Evolutionary conservation across 2,113 vertebrate species (phyloP).

Genomic region (Saimiri boliviensis): DNA sequence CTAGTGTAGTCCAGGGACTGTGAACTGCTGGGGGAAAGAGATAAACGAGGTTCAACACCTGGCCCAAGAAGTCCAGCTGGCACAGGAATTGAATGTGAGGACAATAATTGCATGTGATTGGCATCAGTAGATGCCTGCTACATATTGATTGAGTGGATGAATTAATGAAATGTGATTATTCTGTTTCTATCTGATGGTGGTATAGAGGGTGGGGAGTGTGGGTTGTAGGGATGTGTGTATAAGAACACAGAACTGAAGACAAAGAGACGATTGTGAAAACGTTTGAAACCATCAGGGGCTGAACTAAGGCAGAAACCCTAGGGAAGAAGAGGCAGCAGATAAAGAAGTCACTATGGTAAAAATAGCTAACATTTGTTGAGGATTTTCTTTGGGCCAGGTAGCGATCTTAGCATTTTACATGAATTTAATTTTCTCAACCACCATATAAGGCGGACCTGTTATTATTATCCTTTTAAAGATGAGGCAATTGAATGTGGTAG

Average conservation of each 20-base stretch:
- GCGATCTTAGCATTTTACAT: neutral
- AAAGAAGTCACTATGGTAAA: neutral
- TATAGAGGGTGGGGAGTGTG: neutral
- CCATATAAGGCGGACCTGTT: neutral
- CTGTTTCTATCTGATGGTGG: neutral
- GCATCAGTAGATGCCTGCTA: neutral
- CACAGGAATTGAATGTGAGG: neutral
- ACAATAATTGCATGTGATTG: neutral
- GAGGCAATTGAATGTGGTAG: neutral
- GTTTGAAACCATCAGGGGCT: neutral
- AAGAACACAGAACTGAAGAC: neutral
- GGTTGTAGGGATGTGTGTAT: neutral
- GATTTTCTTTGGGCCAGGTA: constrained; percentile 6
- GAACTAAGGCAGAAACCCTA: neutral
- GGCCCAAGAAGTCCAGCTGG: neutral
- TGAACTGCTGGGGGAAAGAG: neutral
- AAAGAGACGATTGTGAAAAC: neutral
- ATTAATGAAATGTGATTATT: neutral
- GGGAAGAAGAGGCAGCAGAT: neutral
- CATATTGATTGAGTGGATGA: neutral
- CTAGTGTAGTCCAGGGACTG: neutral
- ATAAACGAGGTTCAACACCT: neutral
- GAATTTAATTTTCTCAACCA: neutral
- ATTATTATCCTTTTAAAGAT: neutral
- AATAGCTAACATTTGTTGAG: neutral